These are phyloP conservation scores for Sylvia borin DNA, from an alignment of 2,797 vertebrate species.

Conservation along the genomic window DNA sequence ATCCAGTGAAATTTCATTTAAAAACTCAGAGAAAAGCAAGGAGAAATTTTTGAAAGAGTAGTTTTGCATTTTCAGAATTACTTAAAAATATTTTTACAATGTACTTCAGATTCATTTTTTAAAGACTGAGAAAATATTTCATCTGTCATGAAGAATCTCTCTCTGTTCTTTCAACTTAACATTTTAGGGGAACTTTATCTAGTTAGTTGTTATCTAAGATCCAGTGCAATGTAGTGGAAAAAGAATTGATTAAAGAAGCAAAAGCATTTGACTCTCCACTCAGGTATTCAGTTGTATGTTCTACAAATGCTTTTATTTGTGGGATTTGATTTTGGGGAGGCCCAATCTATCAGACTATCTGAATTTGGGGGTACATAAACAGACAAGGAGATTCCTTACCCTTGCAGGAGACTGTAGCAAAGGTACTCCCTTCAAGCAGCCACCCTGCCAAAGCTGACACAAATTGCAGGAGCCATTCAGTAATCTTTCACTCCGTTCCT, in stretches of 20 bases:
- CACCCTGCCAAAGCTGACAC: neutral
- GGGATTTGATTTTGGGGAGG: neutral
- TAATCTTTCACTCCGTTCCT: neutral
- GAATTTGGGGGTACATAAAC: neutral
- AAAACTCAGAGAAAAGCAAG: neutral
- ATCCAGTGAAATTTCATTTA: neutral
- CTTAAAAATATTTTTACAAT: neutral
- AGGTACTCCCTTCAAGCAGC: neutral
- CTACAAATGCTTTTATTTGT: neutral
- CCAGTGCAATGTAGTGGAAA: neutral
- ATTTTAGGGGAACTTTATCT: neutral
- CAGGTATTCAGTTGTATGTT: neutral
- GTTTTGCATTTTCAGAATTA: neutral
- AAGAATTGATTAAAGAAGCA: neutral
- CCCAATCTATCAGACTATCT: neutral
- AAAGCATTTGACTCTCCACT: neutral
- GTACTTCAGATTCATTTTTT: neutral
- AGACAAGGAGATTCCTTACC: neutral
- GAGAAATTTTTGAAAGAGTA: neutral
- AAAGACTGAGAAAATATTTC: neutral
- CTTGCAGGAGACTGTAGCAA: neutral
- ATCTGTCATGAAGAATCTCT: neutral
- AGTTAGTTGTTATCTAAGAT: neutral
- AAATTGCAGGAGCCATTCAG: neutral
- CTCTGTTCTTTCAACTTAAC: neutral